phyloP scores from a whole-genome alignment of 1,140 invertebrate species.

The Liolophura sinensis region DNA sequence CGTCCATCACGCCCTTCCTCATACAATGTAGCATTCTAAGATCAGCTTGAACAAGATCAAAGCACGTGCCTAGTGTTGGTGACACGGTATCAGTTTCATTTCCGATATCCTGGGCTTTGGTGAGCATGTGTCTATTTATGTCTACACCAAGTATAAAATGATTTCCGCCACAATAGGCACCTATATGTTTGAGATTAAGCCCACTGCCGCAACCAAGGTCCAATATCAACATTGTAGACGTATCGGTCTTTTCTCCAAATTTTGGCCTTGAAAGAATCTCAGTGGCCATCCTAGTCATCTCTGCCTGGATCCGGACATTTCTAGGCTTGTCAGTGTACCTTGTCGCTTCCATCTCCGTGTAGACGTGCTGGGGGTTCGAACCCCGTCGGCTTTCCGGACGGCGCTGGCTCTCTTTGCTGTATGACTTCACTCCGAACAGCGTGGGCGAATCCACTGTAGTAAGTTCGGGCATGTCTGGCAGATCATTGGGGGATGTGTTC shows the following conservation, averaged over 20 bases:
- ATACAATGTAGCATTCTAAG: constrained; percentile 15
- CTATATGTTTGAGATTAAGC: constrained; percentile 5
- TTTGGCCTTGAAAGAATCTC: neutral
- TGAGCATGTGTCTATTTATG: constrained; percentile 11
- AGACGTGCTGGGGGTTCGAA: neutral
- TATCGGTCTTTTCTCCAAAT: neutral
- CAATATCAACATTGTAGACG: constrained; percentile 10
- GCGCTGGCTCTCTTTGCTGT: neutral
- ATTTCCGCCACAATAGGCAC: neutral
- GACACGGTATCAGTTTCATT: constrained; percentile 1
- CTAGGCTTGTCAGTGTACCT: neutral
- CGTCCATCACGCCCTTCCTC: constrained; percentile 16
- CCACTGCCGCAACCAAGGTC: constrained; percentile 30
- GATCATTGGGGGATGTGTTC: constrained; percentile 6
- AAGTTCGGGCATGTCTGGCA: constrained; percentile 13
- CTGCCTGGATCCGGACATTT: constrained; percentile 3
- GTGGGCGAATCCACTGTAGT: constrained; percentile 10
- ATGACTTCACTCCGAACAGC: constrained; percentile 3
- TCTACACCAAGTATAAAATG: constrained; percentile 20
- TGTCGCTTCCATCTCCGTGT: neutral
- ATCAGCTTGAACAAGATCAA: constrained; percentile 21
- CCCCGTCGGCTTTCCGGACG: neutral
- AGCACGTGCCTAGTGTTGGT: neutral
- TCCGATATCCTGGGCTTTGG: constrained; percentile 5
- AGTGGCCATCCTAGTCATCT: neutral